These are phyloP conservation scores for Slavum lentiscoides DNA, from an alignment of 2,888 invertebrate species.

Conservation along the genomic window DNA sequence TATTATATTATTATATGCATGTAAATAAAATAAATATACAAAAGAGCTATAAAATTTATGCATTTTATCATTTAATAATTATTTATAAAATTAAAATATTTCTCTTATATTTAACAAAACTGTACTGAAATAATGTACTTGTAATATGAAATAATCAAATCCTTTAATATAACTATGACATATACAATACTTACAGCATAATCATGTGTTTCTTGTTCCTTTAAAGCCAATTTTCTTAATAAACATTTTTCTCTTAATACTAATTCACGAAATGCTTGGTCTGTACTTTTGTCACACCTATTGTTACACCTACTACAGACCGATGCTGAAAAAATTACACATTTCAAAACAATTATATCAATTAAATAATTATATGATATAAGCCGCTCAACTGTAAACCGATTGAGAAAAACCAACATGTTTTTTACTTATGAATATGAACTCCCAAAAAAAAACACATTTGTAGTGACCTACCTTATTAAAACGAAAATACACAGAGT, in stretches of 20 bases:
- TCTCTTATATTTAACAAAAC: neutral
- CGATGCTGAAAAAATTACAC: conserved; percentile 36
- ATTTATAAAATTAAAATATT: too few relatives aligned
- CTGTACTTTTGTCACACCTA: conserved; percentile 43
- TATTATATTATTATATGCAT: too few relatives aligned
- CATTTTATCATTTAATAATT: too few relatives aligned
- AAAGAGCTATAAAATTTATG: too few relatives aligned
- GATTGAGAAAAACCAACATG: conserved; percentile 30
- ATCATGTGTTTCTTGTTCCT: conserved; percentile 96
- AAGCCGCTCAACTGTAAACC: conserved; percentile 4
- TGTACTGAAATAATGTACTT: neutral
- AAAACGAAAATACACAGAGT: conserved; percentile 37
- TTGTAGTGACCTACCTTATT: conserved; percentile 46
- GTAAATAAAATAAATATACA: too few relatives aligned
- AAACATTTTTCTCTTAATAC: conserved; percentile 83
- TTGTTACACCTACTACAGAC: conserved; percentile 50
- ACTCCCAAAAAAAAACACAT: conserved; percentile 37
- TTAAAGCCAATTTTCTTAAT: conserved; percentile 86
- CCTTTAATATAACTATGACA: conserved; percentile 6
- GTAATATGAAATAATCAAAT: conserved; percentile 3
- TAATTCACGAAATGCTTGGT: conserved; percentile 52
- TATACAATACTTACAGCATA: conserved; percentile 75
- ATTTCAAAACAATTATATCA: conserved; percentile 18
- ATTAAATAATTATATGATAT: neutral
- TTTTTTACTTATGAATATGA: conserved; percentile 46